These are phyloP conservation scores for Pollicipes pollicipes DNA, from an alignment of 1,140 invertebrate genomes.

Conservation along the genomic window DNA sequence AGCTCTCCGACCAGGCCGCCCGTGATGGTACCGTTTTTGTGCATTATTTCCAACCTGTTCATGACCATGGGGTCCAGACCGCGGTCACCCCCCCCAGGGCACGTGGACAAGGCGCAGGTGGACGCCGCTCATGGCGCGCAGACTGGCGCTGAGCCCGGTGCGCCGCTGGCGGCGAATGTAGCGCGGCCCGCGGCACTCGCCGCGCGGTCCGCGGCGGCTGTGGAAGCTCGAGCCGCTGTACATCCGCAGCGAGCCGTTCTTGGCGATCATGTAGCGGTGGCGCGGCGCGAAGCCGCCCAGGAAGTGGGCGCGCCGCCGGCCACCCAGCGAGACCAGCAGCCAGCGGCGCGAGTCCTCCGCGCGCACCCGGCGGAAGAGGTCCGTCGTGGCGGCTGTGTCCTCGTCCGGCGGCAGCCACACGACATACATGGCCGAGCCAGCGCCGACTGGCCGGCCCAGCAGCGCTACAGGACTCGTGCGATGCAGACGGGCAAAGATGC, in stretches of 20 bases:
- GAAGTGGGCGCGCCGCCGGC: background rate
- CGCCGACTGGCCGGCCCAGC: background rate
- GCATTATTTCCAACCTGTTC: background rate
- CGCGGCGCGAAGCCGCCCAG: background rate
- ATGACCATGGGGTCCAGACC: too few species aligned
- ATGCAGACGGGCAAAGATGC: background rate
- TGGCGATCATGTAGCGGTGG: background rate
- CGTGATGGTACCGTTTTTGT: background rate
- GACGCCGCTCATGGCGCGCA: background rate
- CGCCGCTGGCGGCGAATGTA: background rate
- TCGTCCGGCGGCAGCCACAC: background rate
- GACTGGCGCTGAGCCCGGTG: background rate
- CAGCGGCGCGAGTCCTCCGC: background rate
- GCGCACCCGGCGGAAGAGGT: background rate
- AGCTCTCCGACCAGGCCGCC: background rate
- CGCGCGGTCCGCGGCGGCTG: too few species aligned
- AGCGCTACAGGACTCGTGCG: too few species aligned
- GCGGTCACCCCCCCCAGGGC: too few species aligned
- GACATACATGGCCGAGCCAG: background rate
- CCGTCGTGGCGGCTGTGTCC: background rate
- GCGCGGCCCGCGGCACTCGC: background rate
- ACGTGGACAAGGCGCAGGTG: background rate
- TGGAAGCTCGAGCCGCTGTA: background rate
- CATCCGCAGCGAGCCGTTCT: background rate
- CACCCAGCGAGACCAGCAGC: background rate